Conservation (phyloP, 2,797 vertebrate species). For the Loris lydekkerianus region DNA sequence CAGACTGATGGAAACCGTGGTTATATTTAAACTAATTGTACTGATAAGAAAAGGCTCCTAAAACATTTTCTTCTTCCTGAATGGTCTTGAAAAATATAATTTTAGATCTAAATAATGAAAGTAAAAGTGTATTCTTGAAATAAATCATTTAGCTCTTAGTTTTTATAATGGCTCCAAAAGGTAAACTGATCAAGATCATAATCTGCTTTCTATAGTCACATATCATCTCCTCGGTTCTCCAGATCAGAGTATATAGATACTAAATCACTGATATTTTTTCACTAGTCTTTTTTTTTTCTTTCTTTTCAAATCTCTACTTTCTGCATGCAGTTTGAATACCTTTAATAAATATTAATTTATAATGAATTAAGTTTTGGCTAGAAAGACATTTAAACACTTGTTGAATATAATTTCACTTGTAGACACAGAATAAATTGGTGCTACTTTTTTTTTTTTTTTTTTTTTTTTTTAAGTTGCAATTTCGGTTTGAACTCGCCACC, state of each 20-base stretch:
- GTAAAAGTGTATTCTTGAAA: not conserved
- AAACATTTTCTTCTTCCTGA: not conserved
- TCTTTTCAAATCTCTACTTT: not conserved
- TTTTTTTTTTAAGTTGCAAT: not conserved
- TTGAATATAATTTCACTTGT: not conserved
- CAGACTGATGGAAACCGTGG: accelerated
- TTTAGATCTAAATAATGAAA: not conserved
- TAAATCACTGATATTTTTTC: not conserved
- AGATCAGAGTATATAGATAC: not conserved
- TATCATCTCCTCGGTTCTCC: not conserved
- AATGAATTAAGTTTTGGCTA: not conserved
- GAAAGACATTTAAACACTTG: not conserved
- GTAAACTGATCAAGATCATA: not conserved
- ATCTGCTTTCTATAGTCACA: not conserved
- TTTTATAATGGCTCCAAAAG: not conserved
- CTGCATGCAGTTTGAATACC: not conserved
- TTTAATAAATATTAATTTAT: not conserved
- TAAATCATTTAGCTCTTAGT: not conserved
- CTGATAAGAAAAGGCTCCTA: not conserved
- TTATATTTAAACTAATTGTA: not conserved
- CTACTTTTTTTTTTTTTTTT: not conserved
- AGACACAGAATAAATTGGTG: not conserved
- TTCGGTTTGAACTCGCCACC: too few species aligned
- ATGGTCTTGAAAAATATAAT: not conserved
- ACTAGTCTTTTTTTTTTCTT: not conserved